Evolutionary conservation across 2,797 vertebrate genomes (phyloP), one percentile per base, ranked within the genome.

Genomic region (Microctenopoma lineatum): DNA sequence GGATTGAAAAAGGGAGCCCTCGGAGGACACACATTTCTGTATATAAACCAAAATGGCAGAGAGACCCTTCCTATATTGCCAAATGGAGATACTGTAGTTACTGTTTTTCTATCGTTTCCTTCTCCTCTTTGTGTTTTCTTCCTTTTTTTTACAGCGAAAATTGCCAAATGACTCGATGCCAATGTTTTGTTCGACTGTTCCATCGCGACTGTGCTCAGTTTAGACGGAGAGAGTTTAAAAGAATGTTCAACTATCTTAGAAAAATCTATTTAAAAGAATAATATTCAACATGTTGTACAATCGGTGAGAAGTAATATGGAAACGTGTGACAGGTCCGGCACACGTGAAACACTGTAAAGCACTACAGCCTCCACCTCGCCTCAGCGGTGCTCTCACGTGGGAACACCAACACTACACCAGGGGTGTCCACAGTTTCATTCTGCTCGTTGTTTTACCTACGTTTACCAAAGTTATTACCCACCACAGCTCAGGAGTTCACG

Each of bases 131-230:
- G 44, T 79, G 78, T 79, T 78, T 73, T 82, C 70, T 71, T 67
- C 44, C 77, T 79, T 80, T 78, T 74, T 79, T 62, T 64, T 74
- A 4, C 67, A 75, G 79, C 85, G 69, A 75, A 78, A 84, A 61
- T 90, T 91, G 88, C 92, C 90, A 93, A 94, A 92, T 89, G 84
- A 91, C 77, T 67, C 71, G 39, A 90, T 81, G 84, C 90, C 87
- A 89, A 90, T 91, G 73, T 84, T 88, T 77, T 52, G 29, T 83
- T 79, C 68, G 58, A 66, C 56, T 68, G 73, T 85, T 80, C 51
- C 73, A 52, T 73, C 65, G 16, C 34, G 45, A 84, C 65, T 55
- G 27, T 56, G 51, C 54, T 68, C 25, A 27, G 73, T 80, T 76
- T 57, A 51, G 70, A 70, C 50, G 45, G 45, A 75, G 58, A 16